Conservation (phyloP, 2,888 invertebrate genomes). For the Furcula furcula region DNA sequence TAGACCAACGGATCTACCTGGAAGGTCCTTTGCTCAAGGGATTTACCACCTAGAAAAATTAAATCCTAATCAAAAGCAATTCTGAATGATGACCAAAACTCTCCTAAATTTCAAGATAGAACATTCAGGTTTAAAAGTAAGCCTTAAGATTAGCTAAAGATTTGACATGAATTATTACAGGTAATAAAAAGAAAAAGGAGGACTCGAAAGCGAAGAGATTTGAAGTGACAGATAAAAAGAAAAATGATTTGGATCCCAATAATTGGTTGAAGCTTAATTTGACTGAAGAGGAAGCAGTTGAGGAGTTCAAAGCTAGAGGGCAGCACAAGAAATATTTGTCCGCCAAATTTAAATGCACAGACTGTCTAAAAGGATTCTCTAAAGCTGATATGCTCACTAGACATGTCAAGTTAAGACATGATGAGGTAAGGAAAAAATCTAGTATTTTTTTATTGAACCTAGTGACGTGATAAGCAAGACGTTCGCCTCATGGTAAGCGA, state of each 20-base stretch:
- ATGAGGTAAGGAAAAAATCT: slow-evolving; percentile 57
- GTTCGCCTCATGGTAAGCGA: no score
- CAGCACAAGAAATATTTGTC: slow-evolving; percentile 48
- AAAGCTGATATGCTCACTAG: slow-evolving; percentile 59
- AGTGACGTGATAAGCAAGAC: no score
- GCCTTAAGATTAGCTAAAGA: no score
- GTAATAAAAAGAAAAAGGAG: slow-evolving; percentile 21
- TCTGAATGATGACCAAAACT: no score
- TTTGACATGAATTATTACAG: no score
- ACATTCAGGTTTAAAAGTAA: no score
- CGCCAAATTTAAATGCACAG: slow-evolving; percentile 55
- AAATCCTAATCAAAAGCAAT: no score
- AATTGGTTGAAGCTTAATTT: slow-evolving; percentile 55
- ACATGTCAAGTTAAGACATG: slow-evolving; percentile 55
- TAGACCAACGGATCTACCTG: no score
- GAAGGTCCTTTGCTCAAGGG: no score
- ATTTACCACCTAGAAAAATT: no score
- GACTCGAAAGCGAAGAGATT: slow-evolving; percentile 29
- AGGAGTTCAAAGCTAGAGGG: slow-evolving; percentile 46
- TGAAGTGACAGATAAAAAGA: slow-evolving; percentile 33
- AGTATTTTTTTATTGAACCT: no score
- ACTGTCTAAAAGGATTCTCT: slow-evolving; percentile 63
- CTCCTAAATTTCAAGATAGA: no score
- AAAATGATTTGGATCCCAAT: slow-evolving; percentile 40
- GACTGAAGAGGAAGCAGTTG: slow-evolving; percentile 56